Evolutionary conservation across 2,888 invertebrate species (phyloP).

Genomic region (Platycheirus rosarum): DNA sequence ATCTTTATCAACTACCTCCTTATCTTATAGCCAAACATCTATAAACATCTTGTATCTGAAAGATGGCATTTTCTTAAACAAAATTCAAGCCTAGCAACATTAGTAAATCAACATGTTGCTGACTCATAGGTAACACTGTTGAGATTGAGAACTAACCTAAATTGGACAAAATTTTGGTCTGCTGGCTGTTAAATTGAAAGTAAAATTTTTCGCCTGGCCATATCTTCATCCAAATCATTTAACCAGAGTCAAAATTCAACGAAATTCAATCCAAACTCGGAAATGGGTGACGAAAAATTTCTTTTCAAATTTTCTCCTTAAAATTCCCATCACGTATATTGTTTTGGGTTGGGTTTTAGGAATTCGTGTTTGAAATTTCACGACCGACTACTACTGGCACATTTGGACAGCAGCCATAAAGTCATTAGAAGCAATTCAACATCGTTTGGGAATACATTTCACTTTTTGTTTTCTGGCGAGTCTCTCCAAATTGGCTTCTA

Average conservation of each 20-base stretch:
- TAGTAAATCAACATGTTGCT: conserved; percentile 20
- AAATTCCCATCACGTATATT: conserved; percentile 21
- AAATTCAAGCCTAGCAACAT: too few species aligned
- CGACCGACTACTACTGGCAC: conserved; percentile 37
- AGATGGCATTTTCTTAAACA: conserved; percentile 10
- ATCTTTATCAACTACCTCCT: too few species aligned
- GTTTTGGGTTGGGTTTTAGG: conserved; percentile 5
- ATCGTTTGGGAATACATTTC: conserved; percentile 63
- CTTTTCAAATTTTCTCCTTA: conserved; percentile 4
- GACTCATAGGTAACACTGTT: background rate
- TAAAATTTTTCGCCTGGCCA: background rate
- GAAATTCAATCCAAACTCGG: background rate
- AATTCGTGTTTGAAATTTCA: conserved; percentile 46
- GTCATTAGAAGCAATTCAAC: conserved; percentile 65
- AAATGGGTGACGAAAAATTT: background rate
- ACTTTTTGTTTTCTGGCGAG: conserved; percentile 69
- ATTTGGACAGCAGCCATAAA: conserved; percentile 48
- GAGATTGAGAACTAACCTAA: too few species aligned
- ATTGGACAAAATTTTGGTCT: background rate
- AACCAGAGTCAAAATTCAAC: background rate
- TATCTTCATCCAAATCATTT: background rate
- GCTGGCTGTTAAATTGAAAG: conserved; percentile 11
- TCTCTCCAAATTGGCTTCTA: conserved; percentile 50
- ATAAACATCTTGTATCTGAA: too few species aligned
- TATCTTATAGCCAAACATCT: too few species aligned